Evolutionary conservation across 1,140 invertebrate genomes (phyloP), one percentile per base, ranked within the genome.

Genomic region (Heliothis subflexa): DNA sequence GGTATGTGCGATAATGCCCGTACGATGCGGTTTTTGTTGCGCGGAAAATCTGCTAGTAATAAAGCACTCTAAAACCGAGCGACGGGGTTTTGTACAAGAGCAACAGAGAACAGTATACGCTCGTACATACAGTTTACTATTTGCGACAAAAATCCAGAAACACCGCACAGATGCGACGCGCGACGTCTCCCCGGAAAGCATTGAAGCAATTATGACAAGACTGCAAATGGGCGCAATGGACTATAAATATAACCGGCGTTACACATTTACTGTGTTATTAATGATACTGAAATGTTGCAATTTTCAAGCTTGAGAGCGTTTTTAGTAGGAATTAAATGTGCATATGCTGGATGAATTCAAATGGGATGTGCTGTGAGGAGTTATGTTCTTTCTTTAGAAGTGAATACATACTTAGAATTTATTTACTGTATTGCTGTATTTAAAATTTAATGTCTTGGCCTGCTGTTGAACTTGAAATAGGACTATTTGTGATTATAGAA

Each of bases 141-240:
- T 25, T 25, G 21, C 21, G 21, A 25, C 21, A 25, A 25, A 25
- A 25, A 25, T 25, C 21, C 21, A 40, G 33, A 55, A 25, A 54
- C 25, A 14, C 33, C 55, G 18, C 10, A 7, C 73, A 54, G 47
- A 64, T 52, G 57, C 47, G 61, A 54, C 25, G 49, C 33, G 57
- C 47, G 61, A 64, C 14, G 49, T 76, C 16, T 52, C 21, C 16
- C 25, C 59, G 47, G 45, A 28, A 55, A 61, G 50, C 61, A 66
- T 52, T 25, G 45, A 50, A 80, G 74, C 74, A 78, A 82, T 84
- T 84, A 84, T 82, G 81, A 80, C 76, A 62, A 55, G 82, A 74
- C 64, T 80, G 73, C 80, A 80, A 84, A 84, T 84, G 78, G 59
- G 45, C 33, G 70, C 40, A 57, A 33, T 71, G 70, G 52, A 33